Conservation (phyloP, 2,888 invertebrate species). For the Patella pellucida region DNA sequence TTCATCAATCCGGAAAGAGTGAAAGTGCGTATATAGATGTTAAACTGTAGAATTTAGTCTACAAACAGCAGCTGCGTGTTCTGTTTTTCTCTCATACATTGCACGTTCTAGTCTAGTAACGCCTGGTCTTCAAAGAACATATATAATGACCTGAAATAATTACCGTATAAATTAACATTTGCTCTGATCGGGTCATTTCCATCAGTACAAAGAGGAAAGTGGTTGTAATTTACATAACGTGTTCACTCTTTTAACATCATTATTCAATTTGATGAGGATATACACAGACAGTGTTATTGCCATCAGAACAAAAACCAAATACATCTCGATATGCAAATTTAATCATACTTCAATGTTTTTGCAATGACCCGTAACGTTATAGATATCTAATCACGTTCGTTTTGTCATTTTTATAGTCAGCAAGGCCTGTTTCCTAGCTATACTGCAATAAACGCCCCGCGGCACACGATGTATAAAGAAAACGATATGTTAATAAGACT, state of each 20-base stretch:
- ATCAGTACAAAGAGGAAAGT: not conserved
- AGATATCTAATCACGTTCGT: not conserved
- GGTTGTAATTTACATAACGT: not conserved
- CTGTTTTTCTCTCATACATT: constrained; percentile 7
- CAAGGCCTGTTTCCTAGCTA: not conserved
- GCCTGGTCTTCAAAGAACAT: not conserved
- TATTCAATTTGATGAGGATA: not conserved
- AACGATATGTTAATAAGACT: constrained; percentile 4
- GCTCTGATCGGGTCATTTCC: not conserved
- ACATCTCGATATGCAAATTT: constrained; percentile 3
- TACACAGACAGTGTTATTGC: not conserved
- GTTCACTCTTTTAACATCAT: not conserved
- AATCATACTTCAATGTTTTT: not conserved
- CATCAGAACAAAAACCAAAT: not conserved
- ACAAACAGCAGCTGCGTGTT: constrained; percentile 2
- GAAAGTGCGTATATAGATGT: not conserved
- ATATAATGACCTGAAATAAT: constrained; percentile 2
- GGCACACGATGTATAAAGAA: not conserved
- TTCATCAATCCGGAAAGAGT: no score
- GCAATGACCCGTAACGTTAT: constrained; percentile 7
- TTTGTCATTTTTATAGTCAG: constrained; percentile 4
- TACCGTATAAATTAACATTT: constrained; percentile 9
- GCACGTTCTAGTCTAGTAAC: constrained; percentile 2
- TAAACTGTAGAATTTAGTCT: not conserved
- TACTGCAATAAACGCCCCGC: not conserved